Percentiles rank a stretch among this genome's conserved stretches.
phyloP scores from a whole-genome alignment of 2,113 vertebrate species.

The Aepyceros melampus region DNA sequence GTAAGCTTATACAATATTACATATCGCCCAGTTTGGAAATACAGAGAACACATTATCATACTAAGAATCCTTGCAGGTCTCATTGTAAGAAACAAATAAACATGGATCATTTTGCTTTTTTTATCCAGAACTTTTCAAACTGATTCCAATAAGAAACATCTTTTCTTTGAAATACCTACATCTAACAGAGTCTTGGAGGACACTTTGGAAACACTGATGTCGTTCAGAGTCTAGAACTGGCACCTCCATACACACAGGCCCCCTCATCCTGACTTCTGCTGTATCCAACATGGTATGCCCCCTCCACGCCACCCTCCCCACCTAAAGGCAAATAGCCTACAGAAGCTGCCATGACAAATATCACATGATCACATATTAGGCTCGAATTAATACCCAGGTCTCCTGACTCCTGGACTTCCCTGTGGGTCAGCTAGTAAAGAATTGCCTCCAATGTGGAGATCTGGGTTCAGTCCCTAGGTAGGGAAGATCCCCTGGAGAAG shows the following conservation, averaged over 20 bases:
- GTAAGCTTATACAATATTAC: not conserved
- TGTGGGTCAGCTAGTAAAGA: not conserved
- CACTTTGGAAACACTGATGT: not conserved
- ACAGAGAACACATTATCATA: not conserved
- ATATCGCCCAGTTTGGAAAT: not conserved
- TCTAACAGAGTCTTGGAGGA: not conserved
- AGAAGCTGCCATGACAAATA: not conserved
- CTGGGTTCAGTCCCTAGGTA: not conserved
- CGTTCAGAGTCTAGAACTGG: not conserved
- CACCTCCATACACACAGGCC: rapidly evolving
- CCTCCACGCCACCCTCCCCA: not conserved
- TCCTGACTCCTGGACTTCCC: not conserved
- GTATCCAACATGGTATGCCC: rapidly evolving
- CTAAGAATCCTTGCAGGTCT: not conserved
- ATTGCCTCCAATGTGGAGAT: not conserved
- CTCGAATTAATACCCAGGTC: not conserved
- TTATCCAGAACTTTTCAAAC: not conserved
- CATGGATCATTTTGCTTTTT: not conserved
- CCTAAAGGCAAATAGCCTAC: not conserved
- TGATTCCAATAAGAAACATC: not conserved
- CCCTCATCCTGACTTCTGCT: not conserved
- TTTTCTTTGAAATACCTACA: not conserved
- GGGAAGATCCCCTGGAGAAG: not conserved
- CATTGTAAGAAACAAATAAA: not conserved
- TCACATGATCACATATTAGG: not conserved